phyloP scores from a whole-genome alignment of 2,797 vertebrate genomes.

The Crenichthys baileyi region DNA sequence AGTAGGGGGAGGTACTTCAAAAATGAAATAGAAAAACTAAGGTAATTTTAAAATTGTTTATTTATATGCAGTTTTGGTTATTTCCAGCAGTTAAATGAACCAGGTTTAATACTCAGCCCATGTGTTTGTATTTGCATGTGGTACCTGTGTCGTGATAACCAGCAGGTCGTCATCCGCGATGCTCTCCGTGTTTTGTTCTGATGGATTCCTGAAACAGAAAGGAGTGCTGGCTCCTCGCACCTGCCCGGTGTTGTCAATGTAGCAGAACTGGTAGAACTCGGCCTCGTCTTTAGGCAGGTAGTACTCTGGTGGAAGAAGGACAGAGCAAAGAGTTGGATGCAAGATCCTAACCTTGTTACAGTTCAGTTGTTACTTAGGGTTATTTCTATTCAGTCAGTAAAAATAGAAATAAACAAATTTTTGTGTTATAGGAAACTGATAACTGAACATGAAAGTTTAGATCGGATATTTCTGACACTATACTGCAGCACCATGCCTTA shows the following conservation, averaged over 20 bases:
- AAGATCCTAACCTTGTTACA: background rate
- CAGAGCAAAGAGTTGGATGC: rapidly evolving
- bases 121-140: background rate
- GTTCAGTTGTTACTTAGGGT: background rate
- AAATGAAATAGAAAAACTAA: background rate
- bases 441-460: background rate
- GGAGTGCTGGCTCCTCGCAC: slow-evolving; percentile 90
- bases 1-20: background rate
- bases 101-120: background rate
- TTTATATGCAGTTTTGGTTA: too few species aligned
- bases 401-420: background rate
- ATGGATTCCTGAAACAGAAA: slow-evolving; percentile 84
- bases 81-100: background rate
- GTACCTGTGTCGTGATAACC: slow-evolving; percentile 90
- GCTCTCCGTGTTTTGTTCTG: slow-evolving; percentile 66
- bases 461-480: background rate
- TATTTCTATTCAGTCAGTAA: background rate
- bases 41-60: background rate
- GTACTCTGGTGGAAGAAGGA: slow-evolving; percentile 78
- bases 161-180: slow-evolving; percentile 83
- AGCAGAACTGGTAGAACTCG: slow-evolving; percentile 96
- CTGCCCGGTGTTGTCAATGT: slow-evolving; percentile 83
- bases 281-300: slow-evolving; percentile 91
- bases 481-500: background rate
- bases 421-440: background rate